Evolutionary conservation across 2,797 vertebrate species (phyloP).

Genomic region (Hapalemur alaotrensis): DNA sequence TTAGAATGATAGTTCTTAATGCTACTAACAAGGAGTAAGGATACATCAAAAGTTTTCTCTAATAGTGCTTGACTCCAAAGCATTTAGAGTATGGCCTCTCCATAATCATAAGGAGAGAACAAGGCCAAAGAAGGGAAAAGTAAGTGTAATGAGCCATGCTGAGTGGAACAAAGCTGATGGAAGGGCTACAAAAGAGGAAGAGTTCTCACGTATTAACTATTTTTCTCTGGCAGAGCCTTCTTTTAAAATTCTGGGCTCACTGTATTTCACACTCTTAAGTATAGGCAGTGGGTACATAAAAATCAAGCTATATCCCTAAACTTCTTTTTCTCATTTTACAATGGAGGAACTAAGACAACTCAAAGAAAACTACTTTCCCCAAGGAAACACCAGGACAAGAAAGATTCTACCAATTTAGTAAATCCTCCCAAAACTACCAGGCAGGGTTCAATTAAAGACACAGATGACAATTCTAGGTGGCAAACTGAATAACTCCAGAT

Average conservation of each 20-base stretch:
- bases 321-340: conserved; percentile 22
- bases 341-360: background rate
- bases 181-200: background rate
- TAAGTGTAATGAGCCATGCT: background rate
- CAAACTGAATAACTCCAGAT: conserved; percentile 8
- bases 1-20: too few relatives aligned
- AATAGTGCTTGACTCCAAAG: background rate
- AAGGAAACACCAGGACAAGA: background rate
- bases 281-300: background rate
- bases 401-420: background rate
- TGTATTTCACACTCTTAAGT: background rate
- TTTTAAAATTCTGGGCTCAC: background rate
- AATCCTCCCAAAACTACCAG: background rate
- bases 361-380: conserved; percentile 41
- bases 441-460: conserved; percentile 31
- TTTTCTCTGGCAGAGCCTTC: background rate
- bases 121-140: background rate
- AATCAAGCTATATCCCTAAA: conserved; percentile 1
- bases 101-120: background rate
- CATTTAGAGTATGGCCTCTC: background rate
- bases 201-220: background rate
- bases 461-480: conserved; percentile 19
- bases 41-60: background rate
- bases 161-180: background rate
- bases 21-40: background rate